These are phyloP conservation scores for Pithys albifrons DNA, from an alignment of 2,113 vertebrate genomes.

Conservation along the genomic window DNA sequence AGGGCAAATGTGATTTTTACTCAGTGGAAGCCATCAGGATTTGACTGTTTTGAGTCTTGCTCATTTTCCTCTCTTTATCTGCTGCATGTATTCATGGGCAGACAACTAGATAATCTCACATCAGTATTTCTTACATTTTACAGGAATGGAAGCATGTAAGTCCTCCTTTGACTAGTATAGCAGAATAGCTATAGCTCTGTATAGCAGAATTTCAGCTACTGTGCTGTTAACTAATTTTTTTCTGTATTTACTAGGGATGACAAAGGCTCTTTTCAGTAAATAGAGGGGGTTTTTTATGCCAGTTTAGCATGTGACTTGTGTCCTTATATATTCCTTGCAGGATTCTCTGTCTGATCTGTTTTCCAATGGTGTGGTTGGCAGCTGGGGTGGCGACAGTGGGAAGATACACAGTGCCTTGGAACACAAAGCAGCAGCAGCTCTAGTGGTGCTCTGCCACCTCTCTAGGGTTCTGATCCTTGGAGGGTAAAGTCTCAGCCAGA, in stretches of 20 bases:
- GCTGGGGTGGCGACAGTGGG: not conserved
- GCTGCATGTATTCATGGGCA: not conserved
- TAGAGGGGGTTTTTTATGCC: not conserved
- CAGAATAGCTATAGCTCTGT: not conserved
- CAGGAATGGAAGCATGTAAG: not conserved
- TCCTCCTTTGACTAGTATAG: not conserved
- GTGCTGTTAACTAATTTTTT: not conserved
- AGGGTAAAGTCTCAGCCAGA: not conserved
- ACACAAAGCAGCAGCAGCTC: not conserved
- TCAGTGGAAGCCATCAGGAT: not conserved
- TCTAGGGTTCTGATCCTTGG: not conserved
- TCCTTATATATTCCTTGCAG: not conserved
- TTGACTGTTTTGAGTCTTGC: not conserved
- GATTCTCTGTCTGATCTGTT: not conserved
- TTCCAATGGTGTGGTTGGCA: not conserved
- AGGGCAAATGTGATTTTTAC: not conserved
- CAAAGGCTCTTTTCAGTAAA: not conserved
- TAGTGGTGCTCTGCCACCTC: not conserved
- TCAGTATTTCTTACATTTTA: not conserved
- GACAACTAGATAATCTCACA: not conserved
- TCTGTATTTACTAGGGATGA: not conserved
- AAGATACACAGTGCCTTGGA: not conserved
- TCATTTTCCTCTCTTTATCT: not conserved
- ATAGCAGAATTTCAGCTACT: not conserved
- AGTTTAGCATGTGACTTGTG: not conserved